Base-by-base conservation (phyloP, 2,113 vertebrate genomes). In the Chitala chitala region DNA sequence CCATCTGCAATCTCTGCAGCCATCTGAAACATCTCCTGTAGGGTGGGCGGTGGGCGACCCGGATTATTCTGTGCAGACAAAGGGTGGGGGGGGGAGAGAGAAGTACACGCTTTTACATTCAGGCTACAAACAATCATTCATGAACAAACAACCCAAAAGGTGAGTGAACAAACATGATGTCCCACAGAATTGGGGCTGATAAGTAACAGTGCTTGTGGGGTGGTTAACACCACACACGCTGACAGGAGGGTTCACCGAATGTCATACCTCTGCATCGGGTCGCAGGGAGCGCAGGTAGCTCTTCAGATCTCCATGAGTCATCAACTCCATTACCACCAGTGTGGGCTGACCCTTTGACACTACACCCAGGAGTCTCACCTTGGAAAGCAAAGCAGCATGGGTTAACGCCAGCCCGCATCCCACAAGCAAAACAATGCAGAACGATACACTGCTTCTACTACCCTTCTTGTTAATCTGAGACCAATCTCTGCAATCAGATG, bases 21-120 rank as follows among this genome's bases (percentile, higher is more conserved):
- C 94, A 98, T 98, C 90, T 97, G 96, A 71, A 96, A 93, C 91
- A 99, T 98, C 79, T 98, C 94, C 74, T 92, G 90, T 72, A 99
- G 87, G 0, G 91, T 93, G 0, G 96, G 97, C 0, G 95, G 93
- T 0, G 92, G 90, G 0, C 92, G 91, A 0, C 95, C 95, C 0
- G 96, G 95, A 81, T 98, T 98, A 61, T 95, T 93, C 97, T 98
- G 31, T 64, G 29, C 0, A 61, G 10, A 69, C 42, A 46, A 46
- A 46, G 44, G 44, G 44, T 46, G 5, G 44, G 44, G 44, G n/a
- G n/a, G n/a, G n/a, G n/a, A n/a, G n/a, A n/a, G n/a, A n/a, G n/a
- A n/a, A n/a, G n/a, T n/a, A n/a, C n/a, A n/a, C n/a, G n/a, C n/a
- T n/a, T n/a, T n/a, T n/a, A n/a, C n/a, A n/a, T n/a, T n/a, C n/a